Evolutionary conservation across 2,797 vertebrate species (phyloP).

Genomic region (Mormyrops boulengeri): DNA sequence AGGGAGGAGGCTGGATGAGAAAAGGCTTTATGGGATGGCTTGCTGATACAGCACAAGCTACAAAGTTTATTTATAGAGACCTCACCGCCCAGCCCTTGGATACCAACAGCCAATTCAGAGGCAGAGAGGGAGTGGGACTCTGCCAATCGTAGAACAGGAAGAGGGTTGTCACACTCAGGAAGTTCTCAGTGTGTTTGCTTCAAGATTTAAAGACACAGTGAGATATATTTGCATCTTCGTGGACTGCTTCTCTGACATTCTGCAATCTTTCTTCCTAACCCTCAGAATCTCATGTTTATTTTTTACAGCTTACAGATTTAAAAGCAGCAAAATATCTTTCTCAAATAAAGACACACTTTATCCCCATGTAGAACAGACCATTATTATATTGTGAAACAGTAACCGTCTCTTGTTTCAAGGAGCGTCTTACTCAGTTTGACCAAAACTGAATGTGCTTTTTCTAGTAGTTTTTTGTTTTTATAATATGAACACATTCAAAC

Average conservation of each 20-base stretch:
- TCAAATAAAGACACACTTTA: background rate
- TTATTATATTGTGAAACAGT: background rate
- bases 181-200: constrained; percentile 62
- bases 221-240: constrained; percentile 55
- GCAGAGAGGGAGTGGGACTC: constrained; percentile 53
- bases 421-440: background rate
- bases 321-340: background rate
- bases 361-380: background rate
- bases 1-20: constrained; percentile 35
- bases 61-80: constrained; percentile 76
- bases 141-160: constrained; percentile 59
- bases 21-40: constrained; percentile 57
- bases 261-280: background rate
- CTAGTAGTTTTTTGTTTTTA: background rate
- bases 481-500: background rate
- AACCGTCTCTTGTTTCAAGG: background rate
- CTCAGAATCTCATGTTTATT: background rate
- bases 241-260: constrained; percentile 35
- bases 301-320: background rate
- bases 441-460: background rate
- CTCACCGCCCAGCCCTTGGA: constrained; percentile 76
- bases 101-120: constrained; percentile 71
- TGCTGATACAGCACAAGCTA: constrained; percentile 77
- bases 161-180: constrained; percentile 65
- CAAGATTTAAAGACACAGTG: constrained; percentile 64